Percentiles rank a stretch among this genome's conserved stretches.
Evolutionary conservation across 2,113 vertebrate species (phyloP).

Genomic region (Callorhinus ursinus): DNA sequence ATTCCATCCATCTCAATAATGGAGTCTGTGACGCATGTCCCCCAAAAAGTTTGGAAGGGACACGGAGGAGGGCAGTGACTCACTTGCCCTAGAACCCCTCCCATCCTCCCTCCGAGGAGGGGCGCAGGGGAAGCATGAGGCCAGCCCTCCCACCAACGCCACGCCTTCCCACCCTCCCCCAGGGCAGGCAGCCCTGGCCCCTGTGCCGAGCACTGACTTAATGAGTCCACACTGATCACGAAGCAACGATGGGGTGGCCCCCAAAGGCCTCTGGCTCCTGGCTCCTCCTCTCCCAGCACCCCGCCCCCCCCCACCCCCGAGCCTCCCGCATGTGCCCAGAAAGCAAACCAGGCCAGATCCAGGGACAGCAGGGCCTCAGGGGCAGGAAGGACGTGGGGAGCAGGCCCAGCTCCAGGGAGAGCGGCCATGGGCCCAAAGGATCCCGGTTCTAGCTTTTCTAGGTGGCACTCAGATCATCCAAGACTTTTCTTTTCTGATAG

Average conservation of each 20-base stretch:
- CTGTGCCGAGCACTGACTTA: neutral
- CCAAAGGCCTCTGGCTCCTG: rapidly evolving
- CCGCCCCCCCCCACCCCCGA: neutral
- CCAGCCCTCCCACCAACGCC: neutral
- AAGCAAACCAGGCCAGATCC: neutral
- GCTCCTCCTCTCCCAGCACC: neutral
- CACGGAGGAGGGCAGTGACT: neutral
- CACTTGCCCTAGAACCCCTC: neutral
- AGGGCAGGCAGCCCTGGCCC: rapidly evolving
- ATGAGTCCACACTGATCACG: neutral
- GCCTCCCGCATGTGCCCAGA: neutral
- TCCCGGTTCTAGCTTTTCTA: neutral
- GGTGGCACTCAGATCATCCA: neutral
- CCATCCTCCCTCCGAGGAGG: neutral
- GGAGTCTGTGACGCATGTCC: rapidly evolving
- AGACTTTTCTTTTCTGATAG: neutral
- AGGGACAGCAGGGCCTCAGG: neutral
- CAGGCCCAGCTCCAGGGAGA: neutral
- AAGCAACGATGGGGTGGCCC: neutral
- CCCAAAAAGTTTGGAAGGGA: neutral
- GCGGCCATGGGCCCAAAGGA: rapidly evolving
- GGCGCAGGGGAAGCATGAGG: neutral
- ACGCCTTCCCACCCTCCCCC: neutral
- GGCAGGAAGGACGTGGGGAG: neutral
- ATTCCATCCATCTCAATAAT: constrained; percentile 46